phyloP scores from a whole-genome alignment of 2,113 vertebrate genomes.

The Megaceryle torquata region DNA sequence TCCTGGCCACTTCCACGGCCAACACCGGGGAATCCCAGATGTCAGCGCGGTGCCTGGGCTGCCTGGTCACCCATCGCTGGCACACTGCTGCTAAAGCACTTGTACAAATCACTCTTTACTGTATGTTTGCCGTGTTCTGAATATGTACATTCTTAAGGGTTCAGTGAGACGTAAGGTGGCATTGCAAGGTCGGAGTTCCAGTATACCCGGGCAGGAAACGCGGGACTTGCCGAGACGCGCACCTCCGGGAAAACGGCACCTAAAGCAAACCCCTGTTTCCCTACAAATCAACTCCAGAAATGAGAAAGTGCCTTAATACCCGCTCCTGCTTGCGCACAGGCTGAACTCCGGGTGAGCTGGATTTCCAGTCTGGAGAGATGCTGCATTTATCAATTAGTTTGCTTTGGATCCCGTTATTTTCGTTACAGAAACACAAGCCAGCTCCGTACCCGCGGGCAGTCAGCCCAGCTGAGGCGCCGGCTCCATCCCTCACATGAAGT shows the following conservation, averaged over 20 bases:
- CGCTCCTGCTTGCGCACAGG: neutral
- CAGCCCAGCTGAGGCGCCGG: neutral
- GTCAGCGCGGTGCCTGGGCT: neutral
- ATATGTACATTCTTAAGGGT: rapidly evolving
- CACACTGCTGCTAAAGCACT: rapidly evolving
- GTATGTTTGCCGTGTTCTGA: neutral
- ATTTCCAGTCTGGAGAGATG: neutral
- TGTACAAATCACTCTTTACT: neutral
- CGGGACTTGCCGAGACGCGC: neutral
- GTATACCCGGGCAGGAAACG: neutral
- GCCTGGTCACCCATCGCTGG: neutral
- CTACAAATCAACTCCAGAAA: neutral
- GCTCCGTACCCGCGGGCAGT: neutral
- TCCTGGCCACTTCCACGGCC: neutral
- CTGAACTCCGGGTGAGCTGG: neutral
- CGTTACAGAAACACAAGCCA: neutral
- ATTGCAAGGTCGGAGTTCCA: neutral
- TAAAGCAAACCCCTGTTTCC: neutral
- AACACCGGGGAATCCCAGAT: neutral
- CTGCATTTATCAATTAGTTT: neutral
- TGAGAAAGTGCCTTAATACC: neutral
- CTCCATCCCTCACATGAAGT: neutral
- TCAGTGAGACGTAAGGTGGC: neutral
- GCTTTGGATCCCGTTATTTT: neutral
- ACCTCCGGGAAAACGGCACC: neutral